phyloP scores from a whole-genome alignment of 2,797 vertebrate genomes.

The Anabacerthia variegaticeps region DNA sequence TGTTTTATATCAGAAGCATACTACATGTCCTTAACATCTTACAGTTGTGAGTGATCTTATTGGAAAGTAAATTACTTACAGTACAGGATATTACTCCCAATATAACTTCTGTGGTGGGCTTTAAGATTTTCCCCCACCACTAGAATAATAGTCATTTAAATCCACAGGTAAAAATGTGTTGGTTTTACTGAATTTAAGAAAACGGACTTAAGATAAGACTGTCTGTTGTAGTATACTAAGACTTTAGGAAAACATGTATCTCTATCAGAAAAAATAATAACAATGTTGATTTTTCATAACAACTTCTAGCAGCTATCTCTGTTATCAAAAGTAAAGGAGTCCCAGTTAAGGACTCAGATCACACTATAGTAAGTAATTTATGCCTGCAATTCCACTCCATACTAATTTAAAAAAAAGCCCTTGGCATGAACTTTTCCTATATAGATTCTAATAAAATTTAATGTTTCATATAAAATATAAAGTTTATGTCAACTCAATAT shows the following conservation, averaged over 20 bases:
- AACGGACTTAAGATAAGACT: background rate
- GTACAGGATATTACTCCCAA: background rate
- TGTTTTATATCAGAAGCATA: background rate
- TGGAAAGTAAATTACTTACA: background rate
- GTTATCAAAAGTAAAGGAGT: background rate
- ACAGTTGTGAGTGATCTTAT: background rate
- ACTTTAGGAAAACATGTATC: background rate
- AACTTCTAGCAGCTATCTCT: background rate
- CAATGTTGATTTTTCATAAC: background rate
- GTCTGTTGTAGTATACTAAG: background rate
- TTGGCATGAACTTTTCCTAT: background rate
- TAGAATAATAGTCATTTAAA: background rate
- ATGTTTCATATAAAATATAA: background rate
- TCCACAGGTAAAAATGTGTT: background rate
- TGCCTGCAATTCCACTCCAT: background rate
- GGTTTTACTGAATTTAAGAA: background rate
- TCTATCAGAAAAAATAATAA: background rate
- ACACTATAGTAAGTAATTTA: background rate
- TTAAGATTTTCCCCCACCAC: background rate
- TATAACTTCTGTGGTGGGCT: background rate
- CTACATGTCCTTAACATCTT: background rate
- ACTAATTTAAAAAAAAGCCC: background rate
- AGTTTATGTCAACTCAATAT: background rate
- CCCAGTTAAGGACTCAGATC: background rate
- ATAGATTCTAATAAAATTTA: background rate